Evolutionary conservation across 53 echinoderm and acorn worm species (phyloP).

Genomic region (Paracentrotus lividus): DNA sequence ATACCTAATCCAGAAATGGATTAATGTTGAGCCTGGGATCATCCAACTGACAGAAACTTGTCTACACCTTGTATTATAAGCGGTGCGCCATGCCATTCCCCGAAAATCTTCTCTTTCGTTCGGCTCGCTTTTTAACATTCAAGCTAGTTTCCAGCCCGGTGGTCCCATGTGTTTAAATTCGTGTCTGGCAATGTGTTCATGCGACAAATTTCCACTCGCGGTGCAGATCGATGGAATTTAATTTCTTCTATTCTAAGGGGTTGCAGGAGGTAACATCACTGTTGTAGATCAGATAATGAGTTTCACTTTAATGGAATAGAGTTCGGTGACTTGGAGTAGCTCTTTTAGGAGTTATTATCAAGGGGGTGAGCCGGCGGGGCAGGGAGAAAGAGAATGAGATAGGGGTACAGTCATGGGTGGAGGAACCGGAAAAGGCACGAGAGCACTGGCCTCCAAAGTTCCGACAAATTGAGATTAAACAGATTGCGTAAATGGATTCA

Average conservation of each 20-base stretch:
- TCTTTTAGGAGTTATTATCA: not conserved
- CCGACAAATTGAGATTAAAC: not conserved
- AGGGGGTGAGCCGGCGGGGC: not conserved
- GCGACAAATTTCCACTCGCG: conserved; percentile 14
- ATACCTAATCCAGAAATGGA: conserved; percentile 17
- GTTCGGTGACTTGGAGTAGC: conserved; percentile 1
- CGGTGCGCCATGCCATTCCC: not conserved
- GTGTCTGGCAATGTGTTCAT: conserved; percentile 41
- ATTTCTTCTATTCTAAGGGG: conserved; percentile 7
- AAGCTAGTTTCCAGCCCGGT: not conserved
- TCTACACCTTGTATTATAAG: conserved; percentile 11
- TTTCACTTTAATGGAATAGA: conserved; percentile 22
- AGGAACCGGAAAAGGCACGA: not conserved
- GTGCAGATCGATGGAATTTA: not conserved
- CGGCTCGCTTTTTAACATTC: not conserved
- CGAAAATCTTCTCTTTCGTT: not conserved
- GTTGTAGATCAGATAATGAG: conserved; percentile 23
- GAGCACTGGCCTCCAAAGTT: not conserved
- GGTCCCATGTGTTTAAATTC: conserved; percentile 32
- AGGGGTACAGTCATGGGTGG: not conserved
- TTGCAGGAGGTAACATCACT: not conserved
- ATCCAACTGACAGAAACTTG: not conserved
- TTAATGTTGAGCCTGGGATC: not conserved
- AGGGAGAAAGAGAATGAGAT: not conserved
- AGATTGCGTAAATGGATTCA: not conserved